Evolutionary conservation across 2,113 vertebrate species (phyloP), one percentile per base, ranked within the genome.

Genomic region (Hassar affinis): DNA sequence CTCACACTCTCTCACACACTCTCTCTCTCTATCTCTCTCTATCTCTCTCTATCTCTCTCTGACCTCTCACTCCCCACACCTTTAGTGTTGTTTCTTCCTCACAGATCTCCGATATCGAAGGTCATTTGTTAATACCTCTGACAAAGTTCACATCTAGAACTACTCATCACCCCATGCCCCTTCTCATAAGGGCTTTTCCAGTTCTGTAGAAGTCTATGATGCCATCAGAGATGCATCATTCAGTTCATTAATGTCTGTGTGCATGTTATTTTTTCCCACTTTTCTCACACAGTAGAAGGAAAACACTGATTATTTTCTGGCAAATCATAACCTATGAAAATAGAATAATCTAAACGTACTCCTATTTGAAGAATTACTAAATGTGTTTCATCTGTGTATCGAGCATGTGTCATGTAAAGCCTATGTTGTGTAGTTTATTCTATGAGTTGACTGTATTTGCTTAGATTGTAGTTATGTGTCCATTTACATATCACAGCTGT

Each of bases 401-500:
- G 38, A 42, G 22, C 59, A 8, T 52, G n/a, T 74, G 49, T 49
- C 30, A 47, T 27, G 22, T 61, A 20, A 42, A 42, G 51, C 49
- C 45, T 71, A 6, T 42, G 2, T 42, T 6, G 42, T 57, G 78
- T 84, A 69, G 52, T 35, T 69, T 47, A 4, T 84, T 42, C 3
- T 84, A 38, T 59, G 18, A 35, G 42, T 59, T 22, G 6, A 78
- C 30, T 54, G 30, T 66, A 18, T 49, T 35, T 42, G 33, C 38
- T 68, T 84, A 47, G 35, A 42, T 33, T 69, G 47, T 45, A 57
- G 42, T 27, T 45, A 7, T 27, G 22, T 57, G 71, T 77, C 54
- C 59, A 62, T 81, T 61, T 76, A 52, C n/a, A 18, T 52, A 33
- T 81, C 15, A 45, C 66, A 17, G 10, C 33, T 80, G 33, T 76